phyloP scores from a whole-genome alignment of 2,113 vertebrate genomes.

The Mionectes macconnelli region DNA sequence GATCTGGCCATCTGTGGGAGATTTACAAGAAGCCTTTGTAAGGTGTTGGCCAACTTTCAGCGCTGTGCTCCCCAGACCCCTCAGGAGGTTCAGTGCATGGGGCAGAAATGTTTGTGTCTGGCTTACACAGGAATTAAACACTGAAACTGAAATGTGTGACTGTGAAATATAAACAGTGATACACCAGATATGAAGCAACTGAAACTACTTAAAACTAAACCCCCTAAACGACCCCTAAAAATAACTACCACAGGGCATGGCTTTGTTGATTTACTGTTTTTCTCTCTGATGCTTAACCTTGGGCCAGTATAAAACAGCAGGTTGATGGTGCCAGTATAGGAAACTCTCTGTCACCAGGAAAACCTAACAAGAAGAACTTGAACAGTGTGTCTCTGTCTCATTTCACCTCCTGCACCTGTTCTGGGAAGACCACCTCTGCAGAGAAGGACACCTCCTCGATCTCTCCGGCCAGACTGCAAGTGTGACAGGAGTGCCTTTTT shows the following conservation, averaged over 20 bases:
- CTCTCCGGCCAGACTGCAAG: background rate
- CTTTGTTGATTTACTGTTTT: background rate
- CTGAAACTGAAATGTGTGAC: background rate
- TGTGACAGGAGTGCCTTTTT: background rate
- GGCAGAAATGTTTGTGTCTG: background rate
- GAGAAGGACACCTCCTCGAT: background rate
- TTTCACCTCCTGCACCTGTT: conserved; percentile 15
- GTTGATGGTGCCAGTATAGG: background rate
- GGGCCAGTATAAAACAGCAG: background rate
- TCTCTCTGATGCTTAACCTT: background rate
- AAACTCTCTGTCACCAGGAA: background rate
- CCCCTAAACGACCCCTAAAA: background rate
- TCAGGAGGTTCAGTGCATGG: background rate
- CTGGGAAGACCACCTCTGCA: background rate
- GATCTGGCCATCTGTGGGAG: background rate
- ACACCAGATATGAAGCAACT: background rate
- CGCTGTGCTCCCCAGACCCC: accelerated
- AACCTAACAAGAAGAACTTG: background rate
- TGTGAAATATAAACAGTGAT: background rate
- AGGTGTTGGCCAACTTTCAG: background rate
- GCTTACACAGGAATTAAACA: background rate
- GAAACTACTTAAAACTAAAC: background rate
- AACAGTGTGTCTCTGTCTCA: background rate
- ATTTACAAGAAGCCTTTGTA: background rate
- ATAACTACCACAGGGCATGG: background rate